Evolutionary conservation across 2,113 vertebrate species (phyloP), one percentile per base, ranked within the genome.

Genomic region (Silurus glanis): DNA sequence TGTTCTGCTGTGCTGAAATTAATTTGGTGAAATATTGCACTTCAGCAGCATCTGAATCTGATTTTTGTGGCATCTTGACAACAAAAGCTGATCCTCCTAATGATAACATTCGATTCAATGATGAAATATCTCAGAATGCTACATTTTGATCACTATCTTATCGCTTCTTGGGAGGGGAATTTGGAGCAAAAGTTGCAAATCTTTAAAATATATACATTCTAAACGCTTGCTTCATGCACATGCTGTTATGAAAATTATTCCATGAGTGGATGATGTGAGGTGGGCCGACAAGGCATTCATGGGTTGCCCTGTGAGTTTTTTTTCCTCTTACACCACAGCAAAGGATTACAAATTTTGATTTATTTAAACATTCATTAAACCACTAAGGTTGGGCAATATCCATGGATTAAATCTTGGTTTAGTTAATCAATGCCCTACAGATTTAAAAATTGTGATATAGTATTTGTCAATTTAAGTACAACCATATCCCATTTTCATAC

Each of bases 51-150:
- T 71, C 69, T 45, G 28, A 47, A 71, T 0, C 6, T 76, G 49
- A 76, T 37, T 37, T 37, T 2, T 37, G 37, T 37, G 37, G 37
- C 37, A 69, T 37, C 14, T 69, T 17, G 14, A 69, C 25, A 28
- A 16, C 37, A 37, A 37, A 37, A 37, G n/a, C 64, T 25, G 9
- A 25, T 12, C 3, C 62, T 23, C 23, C 62, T 66, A 23, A 21
- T 66, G 23, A 66, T 87, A 55, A 59, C 87, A 84, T 53, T 21
- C 64, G 84, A 23, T 75, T 64, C 80, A 87, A 83, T 78, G 84
- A 78, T 56, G 80, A 6, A 49, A 61, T 82, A 23, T 61, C 61
- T 87, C 85, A 28, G 84, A 37, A 87, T 89, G 88, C 28, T 85
- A 83, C 82, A 75, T 71, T 85, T 75, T 71, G 86, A 66, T 69